Evolutionary conservation across 1,140 invertebrate genomes (phyloP).

Genomic region (Chionoecetes opilio): DNA sequence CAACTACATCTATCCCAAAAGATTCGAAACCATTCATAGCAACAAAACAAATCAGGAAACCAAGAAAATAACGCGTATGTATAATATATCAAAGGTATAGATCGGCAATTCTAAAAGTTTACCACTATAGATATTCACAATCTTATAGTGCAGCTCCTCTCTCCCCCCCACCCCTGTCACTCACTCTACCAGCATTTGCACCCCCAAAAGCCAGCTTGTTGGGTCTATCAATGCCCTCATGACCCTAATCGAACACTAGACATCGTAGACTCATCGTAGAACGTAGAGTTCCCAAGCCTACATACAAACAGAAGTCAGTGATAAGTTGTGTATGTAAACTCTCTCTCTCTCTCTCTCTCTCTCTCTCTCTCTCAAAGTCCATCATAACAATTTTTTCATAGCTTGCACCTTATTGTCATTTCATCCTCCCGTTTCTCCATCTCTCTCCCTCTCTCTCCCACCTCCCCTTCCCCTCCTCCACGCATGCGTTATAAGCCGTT

Average conservation of each 20-base stretch:
- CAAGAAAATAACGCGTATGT: too few relatives aligned
- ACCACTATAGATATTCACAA: too few relatives aligned
- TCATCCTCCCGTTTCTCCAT: neutral
- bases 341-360: constrained; percentile 62
- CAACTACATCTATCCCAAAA: too few relatives aligned
- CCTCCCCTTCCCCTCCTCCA: neutral
- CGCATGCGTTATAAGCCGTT: neutral
- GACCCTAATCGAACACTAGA: neutral
- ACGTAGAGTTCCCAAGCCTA: neutral
- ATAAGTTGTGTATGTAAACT: neutral
- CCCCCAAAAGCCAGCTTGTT: neutral
- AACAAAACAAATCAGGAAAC: too few relatives aligned
- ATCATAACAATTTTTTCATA: neutral
- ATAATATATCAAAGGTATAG: too few relatives aligned
- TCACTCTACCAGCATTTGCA: neutral
- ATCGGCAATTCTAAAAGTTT: too few relatives aligned
- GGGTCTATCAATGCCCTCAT: neutral
- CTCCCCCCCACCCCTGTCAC: neutral
- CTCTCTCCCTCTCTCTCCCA: neutral
- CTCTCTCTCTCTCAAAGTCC: neutral
- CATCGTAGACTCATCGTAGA: too few relatives aligned
- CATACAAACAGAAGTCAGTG: too few relatives aligned
- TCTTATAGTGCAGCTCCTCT: too few relatives aligned
- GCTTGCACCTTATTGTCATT: neutral
- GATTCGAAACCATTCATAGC: too few relatives aligned